phyloP scores from a whole-genome alignment of 1,140 invertebrate species.

The Drosophila bocki region DNA sequence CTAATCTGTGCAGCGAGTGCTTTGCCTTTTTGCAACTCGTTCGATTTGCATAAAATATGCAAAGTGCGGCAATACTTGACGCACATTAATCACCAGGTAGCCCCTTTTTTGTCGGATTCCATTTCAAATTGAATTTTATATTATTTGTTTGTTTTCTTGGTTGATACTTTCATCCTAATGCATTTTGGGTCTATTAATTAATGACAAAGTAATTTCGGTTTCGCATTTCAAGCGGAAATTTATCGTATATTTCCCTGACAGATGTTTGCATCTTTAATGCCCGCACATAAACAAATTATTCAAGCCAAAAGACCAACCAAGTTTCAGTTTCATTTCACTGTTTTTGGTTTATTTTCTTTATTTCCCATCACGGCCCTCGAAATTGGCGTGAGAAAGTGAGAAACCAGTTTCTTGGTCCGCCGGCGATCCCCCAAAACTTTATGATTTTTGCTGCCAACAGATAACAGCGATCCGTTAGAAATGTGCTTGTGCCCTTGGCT shows the following conservation, averaged over 20 bases:
- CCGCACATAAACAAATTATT: slow-evolving; percentile 31
- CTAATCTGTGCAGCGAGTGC: slow-evolving; percentile 45
- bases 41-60: slow-evolving; percentile 58
- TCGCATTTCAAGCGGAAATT: slow-evolving; percentile 61
- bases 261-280: slow-evolving; percentile 52
- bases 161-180: slow-evolving; percentile 16
- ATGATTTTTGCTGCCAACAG: slow-evolving; percentile 8
- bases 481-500: slow-evolving; percentile 29
- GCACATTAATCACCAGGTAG: slow-evolving; percentile 45
- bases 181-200: slow-evolving; percentile 42
- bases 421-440: not conserved
- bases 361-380: slow-evolving; percentile 52
- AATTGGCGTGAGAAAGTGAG: slow-evolving; percentile 80
- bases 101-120: slow-evolving; percentile 15
- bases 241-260: slow-evolving; percentile 54
- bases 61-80: slow-evolving; percentile 44
- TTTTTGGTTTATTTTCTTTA: slow-evolving; percentile 1
- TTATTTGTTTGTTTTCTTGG: slow-evolving; percentile 1
- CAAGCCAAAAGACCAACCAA: slow-evolving; percentile 21
- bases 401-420: slow-evolving; percentile 63
- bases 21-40: slow-evolving; percentile 49
- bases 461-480: slow-evolving; percentile 30
- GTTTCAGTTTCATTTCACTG: slow-evolving; percentile 42
- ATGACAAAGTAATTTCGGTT: slow-evolving; percentile 53
- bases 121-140: slow-evolving; percentile 19